A percentile compares a stretch with the other conserved stretches of the same genome.
Evolutionary conservation across 2,113 vertebrate species (phyloP).

Genomic region (Ptilonorhynchus violaceus): DNA sequence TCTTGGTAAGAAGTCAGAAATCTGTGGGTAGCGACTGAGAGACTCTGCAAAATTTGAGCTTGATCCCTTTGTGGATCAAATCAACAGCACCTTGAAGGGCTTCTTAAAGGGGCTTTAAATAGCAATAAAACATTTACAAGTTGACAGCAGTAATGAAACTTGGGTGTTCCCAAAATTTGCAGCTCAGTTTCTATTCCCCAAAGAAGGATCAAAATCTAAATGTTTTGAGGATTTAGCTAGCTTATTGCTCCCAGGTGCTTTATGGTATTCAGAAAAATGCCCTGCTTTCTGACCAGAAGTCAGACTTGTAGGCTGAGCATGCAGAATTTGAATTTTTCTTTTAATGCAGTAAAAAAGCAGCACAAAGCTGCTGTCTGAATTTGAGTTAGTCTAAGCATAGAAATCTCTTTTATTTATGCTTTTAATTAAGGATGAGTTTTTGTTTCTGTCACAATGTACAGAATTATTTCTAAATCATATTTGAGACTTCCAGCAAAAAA

Average conservation of each 20-base stretch:
- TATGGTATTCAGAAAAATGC: not conserved
- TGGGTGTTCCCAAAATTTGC: not conserved
- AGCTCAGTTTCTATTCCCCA: not conserved
- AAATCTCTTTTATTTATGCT: not conserved
- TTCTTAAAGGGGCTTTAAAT: not conserved
- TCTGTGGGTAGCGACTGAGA: not conserved
- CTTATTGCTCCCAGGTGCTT: not conserved
- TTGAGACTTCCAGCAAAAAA: conserved; percentile 15
- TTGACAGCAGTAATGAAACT: not conserved
- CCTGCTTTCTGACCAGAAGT: not conserved
- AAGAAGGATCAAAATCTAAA: not conserved
- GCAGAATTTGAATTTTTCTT: not conserved
- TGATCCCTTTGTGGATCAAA: not conserved
- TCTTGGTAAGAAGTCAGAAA: not conserved
- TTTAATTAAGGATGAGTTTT: conserved; percentile 20
- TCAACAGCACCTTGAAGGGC: not conserved
- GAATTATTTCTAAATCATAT: conserved; percentile 2
- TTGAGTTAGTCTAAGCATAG: not conserved
- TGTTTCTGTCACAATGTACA: not conserved
- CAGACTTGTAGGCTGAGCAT: not conserved
- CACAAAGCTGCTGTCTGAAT: not conserved
- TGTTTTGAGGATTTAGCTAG: not conserved
- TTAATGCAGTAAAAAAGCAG: not conserved
- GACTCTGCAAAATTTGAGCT: not conserved
- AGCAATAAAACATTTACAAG: not conserved